These are phyloP conservation scores for Tipula lateralis DNA, from an alignment of 2,888 invertebrate species.

Conservation along the genomic window DNA sequence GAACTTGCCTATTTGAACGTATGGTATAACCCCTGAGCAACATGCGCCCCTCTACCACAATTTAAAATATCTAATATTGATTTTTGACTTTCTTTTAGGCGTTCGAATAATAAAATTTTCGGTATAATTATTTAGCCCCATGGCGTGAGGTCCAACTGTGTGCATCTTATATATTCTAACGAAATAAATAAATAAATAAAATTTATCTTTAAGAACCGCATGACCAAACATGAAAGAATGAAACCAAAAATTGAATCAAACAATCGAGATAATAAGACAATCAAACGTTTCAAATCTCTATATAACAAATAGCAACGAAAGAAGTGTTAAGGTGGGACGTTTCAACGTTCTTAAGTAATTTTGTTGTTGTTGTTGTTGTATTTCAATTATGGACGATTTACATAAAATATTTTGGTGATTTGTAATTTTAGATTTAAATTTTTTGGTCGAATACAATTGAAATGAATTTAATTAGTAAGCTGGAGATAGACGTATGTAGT, in stretches of 20 bases:
- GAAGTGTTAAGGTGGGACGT: constrained; percentile 20
- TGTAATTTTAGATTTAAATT: neutral
- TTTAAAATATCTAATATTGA: neutral
- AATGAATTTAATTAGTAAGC: constrained; percentile 19
- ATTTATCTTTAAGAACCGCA: neutral
- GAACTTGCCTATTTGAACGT: no score
- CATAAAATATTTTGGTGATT: neutral
- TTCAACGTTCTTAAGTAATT: neutral
- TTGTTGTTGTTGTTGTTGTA: neutral
- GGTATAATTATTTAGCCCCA: neutral
- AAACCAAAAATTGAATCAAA: constrained; percentile 11
- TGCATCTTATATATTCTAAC: neutral
- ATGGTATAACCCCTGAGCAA: neutral
- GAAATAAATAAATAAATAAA: neutral
- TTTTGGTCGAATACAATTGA: neutral
- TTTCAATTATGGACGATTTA: neutral
- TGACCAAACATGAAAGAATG: neutral
- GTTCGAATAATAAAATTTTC: neutral
- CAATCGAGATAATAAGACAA: constrained; percentile 24
- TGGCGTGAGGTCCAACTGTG: constrained; percentile 20
- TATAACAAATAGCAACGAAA: constrained; percentile 4
- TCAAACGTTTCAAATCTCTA: neutral
- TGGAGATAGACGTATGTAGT: neutral
- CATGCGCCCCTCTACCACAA: neutral
- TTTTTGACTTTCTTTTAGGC: neutral